Evolutionary conservation across 92 coral and sea anemone genomes (phyloP), one percentile per base, ranked within the genome.

Genomic region (Zoanthus gigantus): DNA sequence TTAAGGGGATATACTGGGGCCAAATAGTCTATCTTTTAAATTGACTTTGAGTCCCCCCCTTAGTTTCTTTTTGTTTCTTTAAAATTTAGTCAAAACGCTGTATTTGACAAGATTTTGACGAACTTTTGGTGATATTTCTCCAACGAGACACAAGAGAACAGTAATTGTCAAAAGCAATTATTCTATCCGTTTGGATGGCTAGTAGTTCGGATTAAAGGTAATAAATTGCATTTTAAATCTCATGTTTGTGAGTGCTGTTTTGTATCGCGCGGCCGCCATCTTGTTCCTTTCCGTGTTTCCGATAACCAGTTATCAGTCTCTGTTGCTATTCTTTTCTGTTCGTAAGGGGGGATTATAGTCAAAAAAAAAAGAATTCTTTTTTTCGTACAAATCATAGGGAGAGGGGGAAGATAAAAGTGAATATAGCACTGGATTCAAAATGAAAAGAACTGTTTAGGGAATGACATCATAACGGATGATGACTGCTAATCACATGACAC

Each of bases 231-330:
- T 68, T 68, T 68, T 68, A 68, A 68, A 68, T 82, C 75, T 32
- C 73, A 44, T 82, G 73, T 65, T 66, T 82, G 76, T 82, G 56
- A 7, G 75, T 82, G 75, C 4, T 31, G 73, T 82, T 53, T 82
- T 82, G 86, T 56, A 31, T 54, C 74, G 52, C 77, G 86, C 75
- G 77, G 77, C 86, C 77, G 77, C 86, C 86, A 82, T 82, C 75
- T 82, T 82, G 77, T 82, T 53, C 28, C 56, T 47, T 65, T 44
- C 45, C 73, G 74, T 50, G 75, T 61, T 66, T 76, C 28, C 34
- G 16, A 10, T 68, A 68, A 68, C 73, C 13, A 37, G 16, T 29
- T 7, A 23, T 73, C 72, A 28, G 1, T 63, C 29, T 9, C 65
- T 65, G 17, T 15, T 82, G 13, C 53, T 82, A 17, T 23, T 67